Base-by-base conservation (phyloP, 2,888 invertebrate genomes). In the Caenorhabditis panamensis region DNA sequence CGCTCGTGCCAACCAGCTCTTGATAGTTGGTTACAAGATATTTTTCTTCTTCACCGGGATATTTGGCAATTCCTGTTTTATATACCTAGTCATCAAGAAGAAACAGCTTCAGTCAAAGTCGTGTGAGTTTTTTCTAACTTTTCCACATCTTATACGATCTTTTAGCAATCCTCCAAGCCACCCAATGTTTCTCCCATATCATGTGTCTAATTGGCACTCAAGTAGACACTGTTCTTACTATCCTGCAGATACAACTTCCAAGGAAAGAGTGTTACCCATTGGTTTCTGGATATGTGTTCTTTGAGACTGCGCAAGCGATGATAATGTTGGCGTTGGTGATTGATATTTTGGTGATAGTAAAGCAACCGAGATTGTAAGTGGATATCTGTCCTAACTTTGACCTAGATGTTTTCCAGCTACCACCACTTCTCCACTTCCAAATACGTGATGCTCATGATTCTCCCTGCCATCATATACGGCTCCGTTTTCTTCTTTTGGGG, bases 111-210 rank as follows among this genome's bases (percentile, higher is more conserved):
- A 44, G 37, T 54, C 71, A 3, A 71, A 72, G 16, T 56, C 58
- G 6, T 72, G 71, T 71, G 41, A 54, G 71, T 54, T 26, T 41
- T 16, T 11, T n/a, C n/a, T n/a, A n/a, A n/a, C n/a, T n/a, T n/a
- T n/a, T n/a, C n/a, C n/a, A n/a, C n/a, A n/a, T n/a, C n/a, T n/a
- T n/a, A n/a, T n/a, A 66, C 16, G 5, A 1, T 11, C 11, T 58
- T 68, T 51, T 41, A 73, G 73, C 73, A 0, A 59, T 66, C 13
- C 73, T 73, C 16, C 73, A 73, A 66, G 64, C 64, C 8, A 28
- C 51, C 18, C 64, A 64, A 59, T 54, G 64, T 37, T 73, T 73
- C 18, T 73, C 59, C 31, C 73, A 73, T 16, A 73, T 64, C 3
- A 36, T 73, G 20, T 66, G 64, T 13, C 41, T 59, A 0, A 49